Percentiles rank a stretch among this genome's conserved stretches.
Evolutionary conservation across 1,140 invertebrate species (phyloP).

Genomic region (Sitodiplosis mosellana): DNA sequence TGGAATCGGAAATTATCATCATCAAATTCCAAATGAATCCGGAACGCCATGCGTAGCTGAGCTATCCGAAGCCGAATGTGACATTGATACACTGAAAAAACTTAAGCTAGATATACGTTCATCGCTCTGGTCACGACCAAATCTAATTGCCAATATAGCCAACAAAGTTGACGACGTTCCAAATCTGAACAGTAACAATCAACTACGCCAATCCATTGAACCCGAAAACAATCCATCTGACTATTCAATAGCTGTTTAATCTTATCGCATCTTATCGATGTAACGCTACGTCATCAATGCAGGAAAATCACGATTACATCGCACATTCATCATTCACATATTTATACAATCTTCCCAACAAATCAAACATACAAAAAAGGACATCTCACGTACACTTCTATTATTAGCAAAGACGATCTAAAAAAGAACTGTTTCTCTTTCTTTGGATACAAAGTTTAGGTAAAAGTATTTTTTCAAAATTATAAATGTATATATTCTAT

Average conservation of each 20-base stretch:
- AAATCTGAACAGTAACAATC: constrained; percentile 10
- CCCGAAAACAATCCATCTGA: constrained; percentile 27
- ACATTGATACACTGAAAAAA: constrained; percentile 58
- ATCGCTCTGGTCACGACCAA: constrained; percentile 49
- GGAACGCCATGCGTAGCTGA: constrained; percentile 27
- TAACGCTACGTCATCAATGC: no score
- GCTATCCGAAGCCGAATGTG: constrained; percentile 48
- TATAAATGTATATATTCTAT: no score
- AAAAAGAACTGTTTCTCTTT: no score
- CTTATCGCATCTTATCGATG: no score
- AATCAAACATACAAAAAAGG: no score
- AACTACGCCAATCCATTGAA: constrained; percentile 13
- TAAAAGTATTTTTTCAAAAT: no score
- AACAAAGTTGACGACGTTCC: constrained; percentile 36
- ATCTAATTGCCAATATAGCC: constrained; percentile 22
- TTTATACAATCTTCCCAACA: no score
- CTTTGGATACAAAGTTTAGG: no score
- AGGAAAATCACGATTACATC: no score
- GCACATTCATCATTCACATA: no score
- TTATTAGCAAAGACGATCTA: no score
- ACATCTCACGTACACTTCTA: no score
- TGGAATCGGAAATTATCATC: constrained; percentile 9
- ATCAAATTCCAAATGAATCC: constrained; percentile 15
- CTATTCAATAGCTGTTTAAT: constrained; percentile 41
- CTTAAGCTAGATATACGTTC: constrained; percentile 48